phyloP scores from a whole-genome alignment of 2,888 invertebrate genomes.

The Celastrina argiolus region DNA sequence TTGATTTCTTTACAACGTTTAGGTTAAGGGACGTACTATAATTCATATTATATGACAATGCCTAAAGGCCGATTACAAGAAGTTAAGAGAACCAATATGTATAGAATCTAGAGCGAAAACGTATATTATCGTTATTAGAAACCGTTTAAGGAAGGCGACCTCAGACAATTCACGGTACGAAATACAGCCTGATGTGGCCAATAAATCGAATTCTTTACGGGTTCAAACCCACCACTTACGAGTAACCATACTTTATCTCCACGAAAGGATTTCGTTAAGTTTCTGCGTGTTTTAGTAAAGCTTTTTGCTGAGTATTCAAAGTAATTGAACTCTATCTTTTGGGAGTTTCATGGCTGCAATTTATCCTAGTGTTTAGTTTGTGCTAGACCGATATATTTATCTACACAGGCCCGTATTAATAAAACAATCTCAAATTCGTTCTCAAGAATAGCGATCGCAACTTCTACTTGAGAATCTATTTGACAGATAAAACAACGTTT shows the following conservation, averaged over 20 bases:
- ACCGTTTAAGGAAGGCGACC: background rate
- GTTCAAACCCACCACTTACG: background rate
- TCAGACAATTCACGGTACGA: background rate
- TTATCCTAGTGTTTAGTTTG: too few relatives aligned
- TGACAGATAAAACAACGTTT: too few relatives aligned
- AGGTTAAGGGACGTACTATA: too few relatives aligned
- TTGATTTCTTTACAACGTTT: too few relatives aligned
- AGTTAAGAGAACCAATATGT: background rate
- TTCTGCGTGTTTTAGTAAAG: background rate
- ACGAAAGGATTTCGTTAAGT: background rate
- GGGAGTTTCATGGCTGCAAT: too few relatives aligned
- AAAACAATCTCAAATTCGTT: too few relatives aligned
- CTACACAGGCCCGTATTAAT: too few relatives aligned
- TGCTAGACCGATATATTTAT: too few relatives aligned
- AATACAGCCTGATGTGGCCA: background rate
- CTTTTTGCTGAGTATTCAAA: background rate
- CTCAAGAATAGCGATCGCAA: too few relatives aligned
- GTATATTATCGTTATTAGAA: constrained; percentile 6
- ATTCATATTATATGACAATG: too few relatives aligned
- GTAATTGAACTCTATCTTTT: background rate
- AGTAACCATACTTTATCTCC: background rate
- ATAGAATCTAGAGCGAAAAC: background rate
- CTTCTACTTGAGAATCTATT: too few relatives aligned
- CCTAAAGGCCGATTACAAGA: too few relatives aligned
- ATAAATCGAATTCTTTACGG: constrained; percentile 8